Evolutionary conservation across 2,888 invertebrate genomes (phyloP), one percentile per base, ranked within the genome.

Genomic region (Cremastinae sp.): DNA sequence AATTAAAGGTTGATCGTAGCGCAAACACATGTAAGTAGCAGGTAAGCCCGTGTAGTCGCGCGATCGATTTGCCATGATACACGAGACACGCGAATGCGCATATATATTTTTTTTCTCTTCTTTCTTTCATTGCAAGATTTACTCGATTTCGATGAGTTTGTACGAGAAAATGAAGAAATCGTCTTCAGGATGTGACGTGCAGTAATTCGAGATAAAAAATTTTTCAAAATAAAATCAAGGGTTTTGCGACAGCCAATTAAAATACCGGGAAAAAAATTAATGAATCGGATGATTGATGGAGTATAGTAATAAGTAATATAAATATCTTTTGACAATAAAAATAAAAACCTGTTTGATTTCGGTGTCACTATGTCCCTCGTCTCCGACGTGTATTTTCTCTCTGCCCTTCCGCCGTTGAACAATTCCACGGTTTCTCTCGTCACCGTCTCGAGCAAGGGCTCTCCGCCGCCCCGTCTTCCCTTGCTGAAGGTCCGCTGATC

Each of bases 401-500:
- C 93, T 3, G 93, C 92, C 79, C 92, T 90, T 82, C 93, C 92
- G 37, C 93, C 93, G 80, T 91, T 90, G 85, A 93, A 93, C 28
- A 93, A 92, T 89, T 93, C 93, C 65, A 93, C 92, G 62, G 93
- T 93, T 88, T 93, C 93, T 80, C 93, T 91, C 22, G 93, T 93
- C 70, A 93, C 91, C 64, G 93, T 93, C 87, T 93, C 93, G 78
- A 93, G 90, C 85, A 93, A 92, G 49, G 93, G 93, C 81, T 93
- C 92, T 90, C 93, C 93, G 89, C 93, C 93, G 80, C 92, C 91
- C 80, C 91, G 91, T 83, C 91, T 91, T 12, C 91, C 90, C 77
- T 93, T 92, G 78, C 93, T 92, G 83, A 93, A 93, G 3, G 93
- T 93, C 84, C 93, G 90, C 86, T 93, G 93, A 86, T 93, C 93